Evolutionary conservation across 2,888 invertebrate genomes (phyloP).

Genomic region (Thysanoteuthis rhombus): DNA sequence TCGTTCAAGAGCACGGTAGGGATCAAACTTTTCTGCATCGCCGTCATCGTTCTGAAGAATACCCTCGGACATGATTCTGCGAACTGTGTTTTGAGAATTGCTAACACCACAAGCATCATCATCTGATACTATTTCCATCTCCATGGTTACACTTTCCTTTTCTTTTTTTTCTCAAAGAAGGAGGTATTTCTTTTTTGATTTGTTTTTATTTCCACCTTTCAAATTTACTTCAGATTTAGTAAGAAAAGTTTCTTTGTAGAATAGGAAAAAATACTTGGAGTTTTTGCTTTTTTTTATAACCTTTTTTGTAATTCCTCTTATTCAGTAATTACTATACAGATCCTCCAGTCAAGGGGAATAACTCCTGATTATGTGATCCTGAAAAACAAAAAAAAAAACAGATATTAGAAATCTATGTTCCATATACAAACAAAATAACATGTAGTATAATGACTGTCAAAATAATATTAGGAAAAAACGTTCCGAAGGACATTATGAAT

Average conservation of each 20-base stretch:
- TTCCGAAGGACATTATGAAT: too few relatives aligned
- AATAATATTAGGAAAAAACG: too few relatives aligned
- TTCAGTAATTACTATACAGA: background rate
- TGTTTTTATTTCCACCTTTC: background rate
- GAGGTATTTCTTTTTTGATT: background rate
- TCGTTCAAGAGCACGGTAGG: slow-evolving; percentile 57
- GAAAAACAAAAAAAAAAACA: background rate
- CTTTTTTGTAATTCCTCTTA: background rate
- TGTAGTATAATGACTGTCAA: too few relatives aligned
- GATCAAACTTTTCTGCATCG: slow-evolving; percentile 44
- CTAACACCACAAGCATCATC: background rate
- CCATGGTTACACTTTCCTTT: background rate
- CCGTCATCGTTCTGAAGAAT: slow-evolving; percentile 32
- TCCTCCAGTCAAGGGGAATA: background rate
- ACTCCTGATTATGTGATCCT: slow-evolving; percentile 12
- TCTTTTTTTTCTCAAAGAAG: background rate
- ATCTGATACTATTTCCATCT: slow-evolving; percentile 26
- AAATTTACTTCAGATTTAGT: background rate
- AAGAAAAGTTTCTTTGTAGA: background rate
- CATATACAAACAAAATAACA: too few relatives aligned
- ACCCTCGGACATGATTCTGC: slow-evolving; percentile 31
- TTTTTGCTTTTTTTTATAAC: background rate
- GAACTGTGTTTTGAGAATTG: slow-evolving; percentile 26
- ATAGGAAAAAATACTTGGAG: background rate
- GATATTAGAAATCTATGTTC: too few relatives aligned